A percentile compares a stretch with the other conserved stretches of the same genome.
phyloP scores from a whole-genome alignment of 2,888 invertebrate species.

The Halictus ligatus region DNA sequence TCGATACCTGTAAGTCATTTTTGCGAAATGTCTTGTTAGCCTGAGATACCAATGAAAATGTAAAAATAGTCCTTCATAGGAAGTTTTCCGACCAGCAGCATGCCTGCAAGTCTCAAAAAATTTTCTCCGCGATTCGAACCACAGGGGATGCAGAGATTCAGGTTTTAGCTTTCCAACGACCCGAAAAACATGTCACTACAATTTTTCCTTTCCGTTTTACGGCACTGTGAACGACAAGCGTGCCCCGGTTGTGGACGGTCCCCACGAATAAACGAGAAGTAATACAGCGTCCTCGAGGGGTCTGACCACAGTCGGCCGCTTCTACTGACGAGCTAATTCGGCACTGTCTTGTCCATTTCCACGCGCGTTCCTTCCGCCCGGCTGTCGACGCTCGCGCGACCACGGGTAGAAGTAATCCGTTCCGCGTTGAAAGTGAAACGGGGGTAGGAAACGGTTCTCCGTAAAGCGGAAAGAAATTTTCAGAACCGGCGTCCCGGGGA shows the following conservation, averaged over 20 bases:
- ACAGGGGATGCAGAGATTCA: too few relatives aligned
- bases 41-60: neutral
- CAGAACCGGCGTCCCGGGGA: neutral
- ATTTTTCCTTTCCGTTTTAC: neutral
- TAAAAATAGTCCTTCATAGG: too few relatives aligned
- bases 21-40: neutral
- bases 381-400: neutral
- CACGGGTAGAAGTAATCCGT: neutral
- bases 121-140: too few relatives aligned
- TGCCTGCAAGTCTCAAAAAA: too few relatives aligned
- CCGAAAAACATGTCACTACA: neutral
- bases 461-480: slow-evolving; percentile 1
- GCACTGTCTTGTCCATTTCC: neutral
- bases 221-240: too few relatives aligned
- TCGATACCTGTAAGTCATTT: accelerated
- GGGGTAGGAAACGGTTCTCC: neutral
- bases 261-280: neutral
- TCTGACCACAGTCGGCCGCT: neutral
- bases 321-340: neutral
- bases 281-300: neutral
- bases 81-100: too few relatives aligned
- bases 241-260: neutral
- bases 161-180: neutral
- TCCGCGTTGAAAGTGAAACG: neutral
- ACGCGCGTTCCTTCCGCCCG: neutral